Base-by-base conservation (phyloP, 2,113 vertebrate species). In the Xiphophorus hellerii region DNA sequence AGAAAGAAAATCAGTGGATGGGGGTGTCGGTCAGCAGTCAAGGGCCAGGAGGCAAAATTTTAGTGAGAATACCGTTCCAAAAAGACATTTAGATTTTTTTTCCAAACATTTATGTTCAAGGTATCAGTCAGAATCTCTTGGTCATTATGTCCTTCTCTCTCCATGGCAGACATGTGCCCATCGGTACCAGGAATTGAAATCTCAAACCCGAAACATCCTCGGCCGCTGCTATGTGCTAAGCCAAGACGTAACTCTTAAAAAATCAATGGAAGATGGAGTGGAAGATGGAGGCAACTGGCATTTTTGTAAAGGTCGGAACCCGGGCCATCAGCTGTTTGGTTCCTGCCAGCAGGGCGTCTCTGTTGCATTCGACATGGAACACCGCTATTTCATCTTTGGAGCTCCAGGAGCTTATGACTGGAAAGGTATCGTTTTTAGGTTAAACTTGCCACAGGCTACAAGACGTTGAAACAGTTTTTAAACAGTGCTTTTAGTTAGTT, bases 1-100 rank as follows among this genome's bases (percentile, higher is more conserved):
- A 95, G 91, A 99, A 99, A 93, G 95, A 97, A 80, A 96, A 98
- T 82, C 98, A 99, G 1, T 99, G 98, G 98, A 96, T 99, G 97
- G 98, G 98, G 54, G 98, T 99, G 69, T 95, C 96, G 25, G 97
- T 99, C 39, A 96, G 90, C 86, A 99, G 98, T 84, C 98, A 99
- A 83, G 97, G 98, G 1, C 97, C 97, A 12, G 98, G 98, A 78
- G 98, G 98, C 72, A 98, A 97, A 76, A 89, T 99, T 66, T 89
- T 99, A 97, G 98, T 99, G 92, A 95, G 97, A 92, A 58, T n/a
- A 17, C 66, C 51, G 54, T 28, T 67, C 35, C 1, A 80, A 28
- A 31, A 22, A n/a, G 35, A 62, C 62, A 37, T 39, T 2, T 22
- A 39, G 35, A 37, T 61, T 48, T 35, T 73, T 15, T 22, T 11